A percentile compares a stretch with the other conserved stretches of the same genome.
Conservation (phyloP, 1,140 invertebrate species). For the Drosophila setifemur region DNA sequence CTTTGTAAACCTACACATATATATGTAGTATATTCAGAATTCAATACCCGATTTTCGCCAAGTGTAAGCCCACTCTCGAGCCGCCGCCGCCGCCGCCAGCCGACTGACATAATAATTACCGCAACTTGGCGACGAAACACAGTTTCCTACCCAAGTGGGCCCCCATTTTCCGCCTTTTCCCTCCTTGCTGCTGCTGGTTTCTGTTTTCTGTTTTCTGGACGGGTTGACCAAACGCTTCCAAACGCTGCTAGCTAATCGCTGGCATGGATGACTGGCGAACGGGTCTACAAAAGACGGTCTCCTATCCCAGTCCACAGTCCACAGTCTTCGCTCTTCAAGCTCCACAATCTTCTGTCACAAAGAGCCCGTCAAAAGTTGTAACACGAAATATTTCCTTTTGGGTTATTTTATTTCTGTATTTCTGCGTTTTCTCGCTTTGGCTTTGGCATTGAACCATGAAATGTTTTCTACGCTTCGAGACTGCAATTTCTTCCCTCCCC, state of each 20-base stretch:
- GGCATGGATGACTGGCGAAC: slow-evolving; percentile 34
- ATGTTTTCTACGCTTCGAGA: slow-evolving; percentile 34
- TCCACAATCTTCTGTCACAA: background rate
- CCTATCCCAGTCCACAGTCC: background rate
- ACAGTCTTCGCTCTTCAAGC: too few relatives aligned
- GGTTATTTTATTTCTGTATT: slow-evolving; percentile 13
- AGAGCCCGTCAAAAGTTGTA: slow-evolving; percentile 31
- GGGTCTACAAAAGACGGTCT: slow-evolving; percentile 3
- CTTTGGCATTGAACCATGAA: slow-evolving; percentile 74
- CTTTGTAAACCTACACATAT: too few relatives aligned
- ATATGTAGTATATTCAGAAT: background rate
- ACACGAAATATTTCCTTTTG: slow-evolving; percentile 54
- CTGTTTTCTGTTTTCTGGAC: background rate
- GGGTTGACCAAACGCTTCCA: slow-evolving; percentile 47
- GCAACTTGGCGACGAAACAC: slow-evolving; percentile 66
- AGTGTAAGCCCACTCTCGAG: slow-evolving; percentile 18
- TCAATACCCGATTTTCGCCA: background rate
- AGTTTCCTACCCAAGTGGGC: slow-evolving; percentile 8
- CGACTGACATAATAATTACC: slow-evolving; percentile 75
- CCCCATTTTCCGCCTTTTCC: background rate
- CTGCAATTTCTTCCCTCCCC: slow-evolving; percentile 27
- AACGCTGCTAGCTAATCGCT: slow-evolving; percentile 51
- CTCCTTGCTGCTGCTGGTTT: too few relatives aligned
- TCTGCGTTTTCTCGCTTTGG: slow-evolving; percentile 1
- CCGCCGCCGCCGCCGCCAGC: slow-evolving; percentile 24